Conservation (phyloP, 2,113 vertebrate genomes). For the Lucifuga dentata region DNA sequence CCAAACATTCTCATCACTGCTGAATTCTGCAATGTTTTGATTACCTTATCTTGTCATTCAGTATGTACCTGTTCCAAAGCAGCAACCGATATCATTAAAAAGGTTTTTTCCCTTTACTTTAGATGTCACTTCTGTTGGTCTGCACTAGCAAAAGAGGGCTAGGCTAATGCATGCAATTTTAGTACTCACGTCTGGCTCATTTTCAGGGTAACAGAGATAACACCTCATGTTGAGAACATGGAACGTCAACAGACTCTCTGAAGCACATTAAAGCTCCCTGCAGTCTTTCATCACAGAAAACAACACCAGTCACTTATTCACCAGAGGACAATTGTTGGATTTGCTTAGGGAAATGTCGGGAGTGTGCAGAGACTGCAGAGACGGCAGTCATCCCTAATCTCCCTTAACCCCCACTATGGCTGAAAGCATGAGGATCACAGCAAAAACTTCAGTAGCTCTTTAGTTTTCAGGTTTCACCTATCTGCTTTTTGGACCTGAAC, state of each 20-base stretch:
- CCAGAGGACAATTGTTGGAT: constrained; percentile 33
- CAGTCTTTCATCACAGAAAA: constrained; percentile 13
- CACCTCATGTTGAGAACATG: neutral
- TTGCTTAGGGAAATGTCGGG: constrained; percentile 27
- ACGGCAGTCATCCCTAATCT: constrained; percentile 17
- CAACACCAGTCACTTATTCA: constrained; percentile 16
- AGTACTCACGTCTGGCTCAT: neutral
- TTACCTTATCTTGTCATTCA: constrained; percentile 3
- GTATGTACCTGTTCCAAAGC: neutral
- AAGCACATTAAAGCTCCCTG: neutral
- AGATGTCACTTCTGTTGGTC: neutral
- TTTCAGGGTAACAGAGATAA: neutral
- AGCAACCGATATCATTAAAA: neutral
- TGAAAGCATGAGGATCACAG: constrained; percentile 31
- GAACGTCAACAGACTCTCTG: neutral
- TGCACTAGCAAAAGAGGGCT: neutral
- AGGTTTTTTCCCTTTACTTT: neutral
- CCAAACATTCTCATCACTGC: constrained; percentile 11
- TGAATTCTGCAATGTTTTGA: constrained; percentile 12
- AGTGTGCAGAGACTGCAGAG: constrained; percentile 32
- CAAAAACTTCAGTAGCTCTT: constrained; percentile 25
- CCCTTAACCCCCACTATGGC: constrained; percentile 18
- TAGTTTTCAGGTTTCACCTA: constrained; percentile 55
- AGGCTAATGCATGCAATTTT: neutral
- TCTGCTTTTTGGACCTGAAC: constrained; percentile 11